Base-by-base conservation (phyloP, 1,140 invertebrate genomes). In the Halyomorpha halys region DNA sequence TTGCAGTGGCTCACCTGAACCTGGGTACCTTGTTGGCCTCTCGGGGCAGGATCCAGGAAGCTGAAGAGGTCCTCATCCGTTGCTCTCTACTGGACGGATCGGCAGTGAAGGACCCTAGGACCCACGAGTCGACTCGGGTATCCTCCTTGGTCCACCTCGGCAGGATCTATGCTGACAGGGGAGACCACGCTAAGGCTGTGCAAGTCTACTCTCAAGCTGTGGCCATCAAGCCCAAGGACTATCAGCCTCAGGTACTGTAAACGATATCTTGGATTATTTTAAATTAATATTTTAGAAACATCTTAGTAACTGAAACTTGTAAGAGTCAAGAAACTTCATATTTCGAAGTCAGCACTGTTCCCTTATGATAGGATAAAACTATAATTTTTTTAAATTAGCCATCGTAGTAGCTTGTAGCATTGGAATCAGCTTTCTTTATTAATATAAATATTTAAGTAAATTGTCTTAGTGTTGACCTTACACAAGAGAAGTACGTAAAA, bases 1-100 rank as follows among this genome's bases (percentile, higher is more conserved):
- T 71, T 84, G 25, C 82, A 96, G 93, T 96, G 82, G 95, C 94
- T 47, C 92, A 97, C 77, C 83, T 97, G 64, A 97, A 97, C 73
- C 80, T 97, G 70, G 95, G 92, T 1, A 86, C 92, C 66, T 86
- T 93, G 23, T 79, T 94, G 66, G 86, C 89, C 68, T 82, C 88
- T 11, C 79, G 90, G 59, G 92, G 91, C 14, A 79, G 87, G 54
- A 83, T 85, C 67, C 81, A 86, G 56, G 91, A 95, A 72, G 94
- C 94, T 14, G 86, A 86, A 44, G 82, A 86, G 68, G 85, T 91
- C 53, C 84, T 96, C 59, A 78, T 85, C 25, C 81, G 88, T 60
- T 94, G 91, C 68, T 83, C 89, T 9, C 82, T 84, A 39, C 78
- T 96, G 39, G 91, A 95, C 70, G 91, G 91, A 0, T 82, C 85